Evolutionary conservation across 2,888 invertebrate genomes (phyloP), one percentile per base, ranked within the genome.

Genomic region (Ennomos fuscantarius): DNA sequence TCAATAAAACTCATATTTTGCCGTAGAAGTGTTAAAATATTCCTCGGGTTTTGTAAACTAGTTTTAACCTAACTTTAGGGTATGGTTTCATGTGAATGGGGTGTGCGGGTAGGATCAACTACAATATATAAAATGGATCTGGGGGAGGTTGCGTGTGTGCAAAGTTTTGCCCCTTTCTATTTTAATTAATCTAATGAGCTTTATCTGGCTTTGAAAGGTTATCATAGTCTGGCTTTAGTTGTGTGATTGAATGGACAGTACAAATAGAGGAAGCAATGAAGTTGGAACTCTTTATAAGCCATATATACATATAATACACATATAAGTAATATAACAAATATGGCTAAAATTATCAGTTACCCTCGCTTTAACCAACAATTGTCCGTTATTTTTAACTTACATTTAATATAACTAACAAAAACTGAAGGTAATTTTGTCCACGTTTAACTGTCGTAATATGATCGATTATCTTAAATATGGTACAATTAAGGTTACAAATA

Each of bases 1-100:
- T 69, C 70, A 70, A 73, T 73, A 73, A 74, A 76, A 74, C 69
- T 69, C 69, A 60, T 66, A 66, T 70, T 69, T 62, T 47, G 56
- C 57, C 58, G 50, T 60, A 62, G 56, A 64, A 68, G 60, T 66
- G 70, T 68, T 72, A 69, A 73, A 78, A 63, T 71, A 77, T 73
- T 70, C 73, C 34, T 24, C 50, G 44, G 44, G 50, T 52, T 57
- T 47, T 48, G 46, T 48, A 43, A 62, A 51, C 53, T 61, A 60
- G 50, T 41, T 55, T 36, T 13, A 39, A 44, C 58, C 57, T 54
- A 65, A 67, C 65, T 65, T 66, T 66, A 37, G 60, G 62, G 62
- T 64, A 54, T 55, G 54, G 43, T 47, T 58, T 50, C 60, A 63
- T 56, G 13, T 45, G 54, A 51, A 41, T 36, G 49, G 56, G 59